Evolutionary conservation across 1,140 invertebrate genomes (phyloP).

Genomic region (Heterodera carotae): DNA sequence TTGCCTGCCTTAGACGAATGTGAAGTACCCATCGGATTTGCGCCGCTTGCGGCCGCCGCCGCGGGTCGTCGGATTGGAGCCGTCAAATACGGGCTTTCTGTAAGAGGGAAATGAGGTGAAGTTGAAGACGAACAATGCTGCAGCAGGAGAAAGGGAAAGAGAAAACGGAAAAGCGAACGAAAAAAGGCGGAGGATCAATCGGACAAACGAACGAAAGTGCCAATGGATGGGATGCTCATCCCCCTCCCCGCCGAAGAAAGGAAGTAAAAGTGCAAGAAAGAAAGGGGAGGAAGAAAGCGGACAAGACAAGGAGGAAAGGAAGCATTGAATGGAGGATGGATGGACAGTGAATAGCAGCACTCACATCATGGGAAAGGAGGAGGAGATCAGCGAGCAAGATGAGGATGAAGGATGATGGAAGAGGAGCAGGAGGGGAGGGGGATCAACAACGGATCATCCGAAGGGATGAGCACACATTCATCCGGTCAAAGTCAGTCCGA

Average conservation of each 20-base stretch:
- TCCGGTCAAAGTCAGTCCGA: neutral
- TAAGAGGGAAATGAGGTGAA: neutral
- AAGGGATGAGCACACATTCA: neutral
- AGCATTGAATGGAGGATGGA: neutral
- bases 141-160: no score
- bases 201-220: neutral
- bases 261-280: neutral
- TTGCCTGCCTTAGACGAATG: conserved; percentile 54
- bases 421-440: neutral
- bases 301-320: conserved; percentile 3
- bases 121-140: neutral
- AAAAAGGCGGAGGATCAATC: neutral
- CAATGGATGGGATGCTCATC: neutral
- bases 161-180: neutral
- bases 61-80: conserved; percentile 54
- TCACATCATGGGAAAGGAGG: conserved; percentile 17
- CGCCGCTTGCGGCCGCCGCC: conserved; percentile 62
- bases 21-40: conserved; percentile 65
- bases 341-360: neutral
- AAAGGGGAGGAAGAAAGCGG: conserved; percentile 10
- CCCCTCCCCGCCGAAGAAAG: neutral
- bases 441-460: neutral
- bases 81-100: conserved; percentile 52
- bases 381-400: neutral
- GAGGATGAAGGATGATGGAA: neutral